Conservation (phyloP, 2,113 vertebrate genomes). For the Hemiprocne comata region DNA sequence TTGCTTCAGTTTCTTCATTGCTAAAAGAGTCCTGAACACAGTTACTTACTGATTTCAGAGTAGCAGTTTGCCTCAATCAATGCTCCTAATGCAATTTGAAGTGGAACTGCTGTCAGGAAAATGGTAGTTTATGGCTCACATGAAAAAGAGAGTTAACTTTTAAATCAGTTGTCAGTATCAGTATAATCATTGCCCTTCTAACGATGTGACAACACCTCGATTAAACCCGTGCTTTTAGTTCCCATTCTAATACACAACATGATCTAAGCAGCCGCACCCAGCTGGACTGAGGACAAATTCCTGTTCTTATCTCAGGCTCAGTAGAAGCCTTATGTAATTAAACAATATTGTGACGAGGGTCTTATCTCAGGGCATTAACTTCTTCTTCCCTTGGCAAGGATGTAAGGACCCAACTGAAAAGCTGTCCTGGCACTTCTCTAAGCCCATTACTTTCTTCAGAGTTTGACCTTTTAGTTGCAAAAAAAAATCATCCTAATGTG, state of each 20-base stretch:
- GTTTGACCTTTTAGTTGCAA: constrained; percentile 11
- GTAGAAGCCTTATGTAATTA: constrained; percentile 58
- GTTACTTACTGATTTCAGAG: neutral
- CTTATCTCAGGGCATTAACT: constrained; percentile 64
- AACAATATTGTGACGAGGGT: constrained; percentile 63
- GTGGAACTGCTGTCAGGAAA: neutral
- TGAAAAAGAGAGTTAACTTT: neutral
- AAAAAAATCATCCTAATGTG: neutral
- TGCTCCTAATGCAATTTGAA: neutral
- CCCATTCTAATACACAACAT: constrained; percentile 23
- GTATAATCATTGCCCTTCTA: neutral
- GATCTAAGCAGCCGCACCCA: constrained; percentile 63
- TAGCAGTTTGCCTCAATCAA: neutral
- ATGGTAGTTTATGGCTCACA: neutral
- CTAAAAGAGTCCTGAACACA: neutral
- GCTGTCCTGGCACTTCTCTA: neutral
- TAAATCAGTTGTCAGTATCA: neutral
- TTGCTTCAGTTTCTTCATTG: neutral
- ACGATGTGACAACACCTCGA: neutral
- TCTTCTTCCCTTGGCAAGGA: constrained; percentile 59
- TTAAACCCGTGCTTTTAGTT: constrained; percentile 16
- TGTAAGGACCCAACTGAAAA: neutral
- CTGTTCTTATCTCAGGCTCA: constrained; percentile 64
- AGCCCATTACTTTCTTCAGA: neutral
- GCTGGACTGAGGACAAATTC: constrained; percentile 63